Base-by-base conservation (phyloP, 2,797 vertebrate species). In the Calcarius lapponicus region DNA sequence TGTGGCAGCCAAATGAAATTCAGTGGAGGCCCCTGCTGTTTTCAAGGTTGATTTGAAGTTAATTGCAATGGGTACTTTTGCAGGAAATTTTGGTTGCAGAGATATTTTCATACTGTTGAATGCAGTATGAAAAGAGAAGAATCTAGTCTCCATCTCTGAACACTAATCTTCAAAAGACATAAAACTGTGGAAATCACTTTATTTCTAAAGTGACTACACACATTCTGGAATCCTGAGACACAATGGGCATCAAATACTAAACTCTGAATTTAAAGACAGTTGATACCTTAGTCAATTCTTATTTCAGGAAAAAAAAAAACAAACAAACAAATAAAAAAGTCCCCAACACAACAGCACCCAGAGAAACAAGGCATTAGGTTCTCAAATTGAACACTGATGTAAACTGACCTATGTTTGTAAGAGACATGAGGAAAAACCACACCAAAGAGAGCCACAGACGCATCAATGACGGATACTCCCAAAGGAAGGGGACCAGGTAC, bases 341-440 rank as follows among this genome's bases (percentile, higher is more conserved):
- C 3, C 16, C 25, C 31, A 53, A 58, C 0, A 13, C 14, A 58
- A 18, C 18, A 56, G 19, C 17, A 73, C 13, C 25, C 50, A 72
- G n/a, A 69, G 29, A 72, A 75, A 72, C 13, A 47, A 78, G 3
- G 20, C 34, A 87, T 62, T 75, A 45, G 25, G 53, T 45, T 75
- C 36, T 80, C 66, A 91, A 86, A 75, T 4, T 9, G 34, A 90
- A 79, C 4, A 87, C 17, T 31, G 71, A 84, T 47, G 84, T 76
- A 93, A 94, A 97, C 98, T 97, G 81, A 99, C 99, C 99, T 98
- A 95, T 99, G 99, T 96, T 99, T 99, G 93, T 99, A 99, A 83
- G 99, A 99, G 74, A 99, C 99, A 32, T 99, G 99, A 74, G 99
- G 99, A 94, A 99, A 99, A 78, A 99, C 99, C 47, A 99, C 99